Evolutionary conservation across 2,888 invertebrate species (phyloP).

Genomic region (Lycaena phlaeas): DNA sequence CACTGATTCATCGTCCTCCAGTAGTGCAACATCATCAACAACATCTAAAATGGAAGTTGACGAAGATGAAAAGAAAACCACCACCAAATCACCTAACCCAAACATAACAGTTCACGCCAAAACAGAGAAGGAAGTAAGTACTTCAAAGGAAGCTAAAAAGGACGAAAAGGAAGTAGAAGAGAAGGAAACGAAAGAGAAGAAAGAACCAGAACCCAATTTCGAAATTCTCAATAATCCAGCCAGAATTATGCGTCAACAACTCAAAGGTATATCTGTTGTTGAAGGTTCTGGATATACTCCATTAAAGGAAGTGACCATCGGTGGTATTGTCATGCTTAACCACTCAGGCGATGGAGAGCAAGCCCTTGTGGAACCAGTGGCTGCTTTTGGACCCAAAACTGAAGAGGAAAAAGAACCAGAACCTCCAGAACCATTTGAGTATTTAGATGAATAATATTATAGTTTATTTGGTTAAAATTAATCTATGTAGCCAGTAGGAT

Average conservation of each 20-base stretch:
- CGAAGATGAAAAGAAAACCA: constrained; percentile 73
- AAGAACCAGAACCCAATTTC: constrained; percentile 93
- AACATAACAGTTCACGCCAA: constrained; percentile 66
- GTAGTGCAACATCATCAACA: constrained; percentile 64
- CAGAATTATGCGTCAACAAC: constrained; percentile 92
- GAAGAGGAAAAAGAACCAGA: constrained; percentile 98
- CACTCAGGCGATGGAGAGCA: constrained; percentile 88
- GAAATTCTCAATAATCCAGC: constrained; percentile 96
- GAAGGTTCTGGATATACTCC: constrained; percentile 88
- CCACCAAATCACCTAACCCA: constrained; percentile 59
- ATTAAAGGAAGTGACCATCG: constrained; percentile 93
- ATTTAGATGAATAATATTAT: constrained; percentile 85
- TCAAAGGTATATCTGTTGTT: constrained; percentile 82
- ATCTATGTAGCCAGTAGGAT: constrained; percentile 31
- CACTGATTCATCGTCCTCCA: constrained; percentile 75
- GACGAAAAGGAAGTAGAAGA: constrained; percentile 66
- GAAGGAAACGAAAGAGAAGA: constrained; percentile 67
- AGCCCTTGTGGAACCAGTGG: constrained; percentile 92
- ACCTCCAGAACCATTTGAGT: constrained; percentile 98
- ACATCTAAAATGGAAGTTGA: constrained; percentile 93
- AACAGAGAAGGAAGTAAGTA: constrained; percentile 49
- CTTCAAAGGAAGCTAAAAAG: constrained; percentile 64
- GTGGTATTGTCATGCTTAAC: constrained; percentile 96
- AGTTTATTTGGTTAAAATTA: constrained; percentile 31
- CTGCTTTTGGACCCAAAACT: constrained; percentile 90